Conservation (phyloP, 2,888 invertebrate genomes). For the Scaptomyza caliginosa region DNA sequence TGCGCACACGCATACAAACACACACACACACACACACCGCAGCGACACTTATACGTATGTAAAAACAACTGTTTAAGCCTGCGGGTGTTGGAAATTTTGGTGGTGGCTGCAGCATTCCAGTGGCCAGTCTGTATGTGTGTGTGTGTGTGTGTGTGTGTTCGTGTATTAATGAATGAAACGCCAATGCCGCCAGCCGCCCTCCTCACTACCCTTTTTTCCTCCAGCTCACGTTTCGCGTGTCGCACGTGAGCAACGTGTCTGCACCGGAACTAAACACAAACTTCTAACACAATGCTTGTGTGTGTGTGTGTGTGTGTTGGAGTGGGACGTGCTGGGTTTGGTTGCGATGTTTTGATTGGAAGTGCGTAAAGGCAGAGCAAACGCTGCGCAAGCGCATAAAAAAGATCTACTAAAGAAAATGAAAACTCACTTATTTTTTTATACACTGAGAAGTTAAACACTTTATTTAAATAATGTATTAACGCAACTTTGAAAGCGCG, state of each 20-base stretch:
- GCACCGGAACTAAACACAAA: constrained; percentile 24
- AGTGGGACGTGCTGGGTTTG: constrained; percentile 9
- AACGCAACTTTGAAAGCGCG: constrained; percentile 61
- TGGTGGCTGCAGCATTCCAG: constrained; percentile 74
- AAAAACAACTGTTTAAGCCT: constrained; percentile 47
- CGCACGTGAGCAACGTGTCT: constrained; percentile 59
- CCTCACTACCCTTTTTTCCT: constrained; percentile 12
- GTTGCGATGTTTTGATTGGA: constrained; percentile 54
- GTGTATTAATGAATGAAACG: constrained; percentile 76
- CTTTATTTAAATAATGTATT: constrained; percentile 37
- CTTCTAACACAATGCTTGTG: not conserved
- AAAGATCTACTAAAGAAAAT: not conserved
- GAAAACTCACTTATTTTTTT: no score
- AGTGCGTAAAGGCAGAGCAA: constrained; percentile 37
- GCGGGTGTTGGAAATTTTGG: constrained; percentile 61
- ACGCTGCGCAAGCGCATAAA: constrained; percentile 52
- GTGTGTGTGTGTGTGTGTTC: constrained; percentile 25
- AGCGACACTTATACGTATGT: no score
- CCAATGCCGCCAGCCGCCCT: constrained; percentile 63
- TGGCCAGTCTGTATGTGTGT: constrained; percentile 5
- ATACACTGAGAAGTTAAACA: constrained; percentile 9
- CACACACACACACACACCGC: constrained; percentile 17
- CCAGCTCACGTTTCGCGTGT: constrained; percentile 53
- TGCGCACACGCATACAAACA: constrained; percentile 68
- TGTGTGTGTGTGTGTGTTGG: constrained; percentile 2